Percentiles rank a stretch among this genome's conserved stretches.
Evolutionary conservation across 2,888 invertebrate species (phyloP).

Genomic region (Trichopoda pennipes): DNA sequence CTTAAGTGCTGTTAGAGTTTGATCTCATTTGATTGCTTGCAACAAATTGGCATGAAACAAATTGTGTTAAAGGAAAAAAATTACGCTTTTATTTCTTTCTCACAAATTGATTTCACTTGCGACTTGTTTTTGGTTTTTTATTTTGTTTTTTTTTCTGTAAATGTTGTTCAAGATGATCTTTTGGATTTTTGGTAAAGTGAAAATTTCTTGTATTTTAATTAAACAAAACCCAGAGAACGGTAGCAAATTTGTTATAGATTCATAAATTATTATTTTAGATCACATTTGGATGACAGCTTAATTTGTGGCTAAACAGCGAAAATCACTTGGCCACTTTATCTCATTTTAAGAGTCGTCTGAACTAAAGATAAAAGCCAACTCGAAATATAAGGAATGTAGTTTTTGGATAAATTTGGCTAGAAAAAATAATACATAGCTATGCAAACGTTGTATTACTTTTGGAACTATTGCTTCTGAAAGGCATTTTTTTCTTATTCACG

Average conservation of each 20-base stretch:
- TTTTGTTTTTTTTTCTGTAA: too few species aligned
- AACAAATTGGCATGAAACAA: slow-evolving; percentile 58
- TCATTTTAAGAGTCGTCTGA: too few species aligned
- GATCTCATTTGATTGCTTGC: slow-evolving; percentile 44
- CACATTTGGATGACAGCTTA: slow-evolving; percentile 16
- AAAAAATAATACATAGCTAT: too few species aligned
- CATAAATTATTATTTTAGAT: neutral
- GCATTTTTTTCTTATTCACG: too few species aligned
- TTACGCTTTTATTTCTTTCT: slow-evolving; percentile 26
- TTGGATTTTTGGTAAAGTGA: slow-evolving; percentile 32
- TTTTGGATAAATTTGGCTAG: too few species aligned
- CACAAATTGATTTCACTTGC: slow-evolving; percentile 33
- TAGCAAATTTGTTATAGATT: neutral
- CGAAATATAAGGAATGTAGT: too few species aligned
- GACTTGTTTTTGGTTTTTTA: slow-evolving; percentile 21
- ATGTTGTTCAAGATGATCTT: slow-evolving; percentile 11
- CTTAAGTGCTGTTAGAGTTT: slow-evolving; percentile 43
- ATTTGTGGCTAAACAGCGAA: neutral
- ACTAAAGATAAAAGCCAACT: too few species aligned
- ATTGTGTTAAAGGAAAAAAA: slow-evolving; percentile 39
- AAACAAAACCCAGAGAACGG: neutral
- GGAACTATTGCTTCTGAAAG: too few species aligned
- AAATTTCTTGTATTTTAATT: slow-evolving; percentile 11
- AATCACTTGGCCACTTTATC: too few species aligned
- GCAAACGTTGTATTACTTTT: too few species aligned